Conservation (phyloP, 2,113 vertebrate genomes). For the Mixornis gularis region DNA sequence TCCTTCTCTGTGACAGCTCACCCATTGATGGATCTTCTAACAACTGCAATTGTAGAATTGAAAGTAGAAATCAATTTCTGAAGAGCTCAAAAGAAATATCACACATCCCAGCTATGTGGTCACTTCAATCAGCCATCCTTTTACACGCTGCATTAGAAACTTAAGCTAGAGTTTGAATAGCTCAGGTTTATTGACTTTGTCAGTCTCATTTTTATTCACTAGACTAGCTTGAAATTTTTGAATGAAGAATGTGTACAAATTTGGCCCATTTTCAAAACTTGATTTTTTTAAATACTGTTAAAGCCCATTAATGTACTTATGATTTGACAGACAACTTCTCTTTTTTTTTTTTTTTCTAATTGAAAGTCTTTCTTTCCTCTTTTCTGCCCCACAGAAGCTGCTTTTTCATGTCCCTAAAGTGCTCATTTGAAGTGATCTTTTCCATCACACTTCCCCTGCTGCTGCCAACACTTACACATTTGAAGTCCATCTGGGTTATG, state of each 20-base stretch:
- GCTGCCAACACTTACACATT: not conserved
- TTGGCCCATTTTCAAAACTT: not conserved
- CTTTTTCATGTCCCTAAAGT: not conserved
- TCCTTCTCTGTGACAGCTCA: not conserved
- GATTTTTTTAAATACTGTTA: not conserved
- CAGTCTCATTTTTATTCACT: not conserved
- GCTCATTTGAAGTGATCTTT: not conserved
- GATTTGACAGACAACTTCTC: not conserved
- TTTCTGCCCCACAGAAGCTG: not conserved
- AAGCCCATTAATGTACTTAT: not conserved
- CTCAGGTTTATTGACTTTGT: not conserved
- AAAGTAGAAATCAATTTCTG: not conserved
- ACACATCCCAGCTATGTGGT: not conserved
- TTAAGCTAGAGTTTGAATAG: not conserved
- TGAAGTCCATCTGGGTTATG: not conserved
- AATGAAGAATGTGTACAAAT: not conserved
- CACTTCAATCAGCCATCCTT: not conserved
- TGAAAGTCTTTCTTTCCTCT: not conserved
- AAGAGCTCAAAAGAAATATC: not conserved
- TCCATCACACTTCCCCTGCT: not conserved
- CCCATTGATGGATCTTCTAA: not conserved
- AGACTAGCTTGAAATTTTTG: not conserved
- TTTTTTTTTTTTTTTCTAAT: not conserved
- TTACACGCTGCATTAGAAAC: not conserved
- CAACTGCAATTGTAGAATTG: not conserved